phyloP scores from a whole-genome alignment of 2,888 invertebrate genomes.

The Spisula subtruncata region DNA sequence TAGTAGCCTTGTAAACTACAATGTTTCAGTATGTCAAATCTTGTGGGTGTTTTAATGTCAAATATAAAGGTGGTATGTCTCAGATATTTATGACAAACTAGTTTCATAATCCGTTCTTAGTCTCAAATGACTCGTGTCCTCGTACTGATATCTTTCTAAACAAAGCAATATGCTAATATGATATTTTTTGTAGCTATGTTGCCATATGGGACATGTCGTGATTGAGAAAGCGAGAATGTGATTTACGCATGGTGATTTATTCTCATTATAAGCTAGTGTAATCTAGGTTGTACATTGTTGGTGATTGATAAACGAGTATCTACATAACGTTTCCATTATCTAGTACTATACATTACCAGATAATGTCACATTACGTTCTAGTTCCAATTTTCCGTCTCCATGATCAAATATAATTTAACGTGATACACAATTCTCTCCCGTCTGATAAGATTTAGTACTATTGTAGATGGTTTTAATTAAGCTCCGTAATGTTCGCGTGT shows the following conservation, averaged over 20 bases:
- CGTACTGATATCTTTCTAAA: neutral
- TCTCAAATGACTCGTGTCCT: neutral
- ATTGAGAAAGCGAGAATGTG: neutral
- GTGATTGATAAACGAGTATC: neutral
- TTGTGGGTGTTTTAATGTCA: neutral
- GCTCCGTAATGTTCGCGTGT: neutral
- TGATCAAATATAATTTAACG: slow-evolving; percentile 18
- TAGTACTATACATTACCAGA: neutral
- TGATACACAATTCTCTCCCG: neutral
- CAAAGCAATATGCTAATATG: neutral
- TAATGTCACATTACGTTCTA: neutral
- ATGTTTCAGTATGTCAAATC: neutral
- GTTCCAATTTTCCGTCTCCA: neutral
- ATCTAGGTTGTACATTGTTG: neutral
- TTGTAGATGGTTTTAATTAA: slow-evolving; percentile 1
- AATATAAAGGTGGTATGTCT: neutral
- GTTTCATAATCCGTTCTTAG: neutral
- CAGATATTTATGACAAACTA: neutral
- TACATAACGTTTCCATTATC: no score
- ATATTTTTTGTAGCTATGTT: neutral
- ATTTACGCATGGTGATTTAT: neutral
- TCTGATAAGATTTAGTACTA: neutral
- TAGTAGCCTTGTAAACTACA: no score
- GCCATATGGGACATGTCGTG: neutral
- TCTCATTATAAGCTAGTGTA: no score